Conservation (phyloP, 2,113 vertebrate species). For the Pithys albifrons region DNA sequence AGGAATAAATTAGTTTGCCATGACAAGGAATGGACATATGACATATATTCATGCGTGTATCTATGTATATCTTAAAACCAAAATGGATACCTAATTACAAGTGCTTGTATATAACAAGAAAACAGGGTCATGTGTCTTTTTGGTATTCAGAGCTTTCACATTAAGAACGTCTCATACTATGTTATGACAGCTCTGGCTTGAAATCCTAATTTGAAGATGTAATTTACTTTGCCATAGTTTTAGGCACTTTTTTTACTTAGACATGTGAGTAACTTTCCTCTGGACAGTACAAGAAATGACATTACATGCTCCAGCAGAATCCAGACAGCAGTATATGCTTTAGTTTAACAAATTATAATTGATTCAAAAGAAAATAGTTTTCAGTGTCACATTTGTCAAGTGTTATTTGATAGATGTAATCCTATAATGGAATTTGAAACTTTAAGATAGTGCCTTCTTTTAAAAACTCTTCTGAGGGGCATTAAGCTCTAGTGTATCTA, state of each 20-base stretch:
- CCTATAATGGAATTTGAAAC: constrained; percentile 23
- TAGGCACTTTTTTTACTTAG: not conserved
- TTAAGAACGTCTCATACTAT: not conserved
- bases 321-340: not conserved
- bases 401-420: not conserved
- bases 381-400: not conserved
- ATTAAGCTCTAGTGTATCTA: constrained; percentile 8
- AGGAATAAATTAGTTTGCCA: not conserved
- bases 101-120: not conserved
- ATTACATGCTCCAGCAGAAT: not conserved
- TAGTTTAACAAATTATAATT: not conserved
- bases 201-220: not conserved
- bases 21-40: not conserved
- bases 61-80: not conserved
- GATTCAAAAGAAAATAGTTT: not conserved
- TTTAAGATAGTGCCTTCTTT: not conserved
- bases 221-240: not conserved
- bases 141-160: not conserved
- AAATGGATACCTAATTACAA: not conserved
- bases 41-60: not conserved
- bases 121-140: not conserved
- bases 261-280: not conserved
- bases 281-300: not conserved
- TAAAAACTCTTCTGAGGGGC: constrained; percentile 6
- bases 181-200: not conserved